Evolutionary conservation across 2,797 vertebrate genomes (phyloP).

Genomic region (Zonotrichia albicollis): DNA sequence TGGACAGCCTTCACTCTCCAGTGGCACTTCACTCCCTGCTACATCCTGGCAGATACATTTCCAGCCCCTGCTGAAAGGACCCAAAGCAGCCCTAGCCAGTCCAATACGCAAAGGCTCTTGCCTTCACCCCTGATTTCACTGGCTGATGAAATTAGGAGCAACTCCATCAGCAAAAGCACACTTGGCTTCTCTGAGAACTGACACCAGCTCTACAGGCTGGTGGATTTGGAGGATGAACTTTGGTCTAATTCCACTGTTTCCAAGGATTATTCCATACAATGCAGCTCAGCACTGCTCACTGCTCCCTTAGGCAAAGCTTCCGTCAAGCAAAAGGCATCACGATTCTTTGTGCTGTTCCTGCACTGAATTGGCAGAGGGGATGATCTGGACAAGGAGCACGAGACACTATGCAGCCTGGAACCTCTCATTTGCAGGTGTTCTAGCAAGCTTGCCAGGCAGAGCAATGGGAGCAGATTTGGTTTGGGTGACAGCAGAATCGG

Average conservation of each 20-base stretch:
- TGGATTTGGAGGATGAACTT: too few relatives aligned
- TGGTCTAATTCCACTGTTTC: too few relatives aligned
- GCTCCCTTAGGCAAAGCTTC: background rate
- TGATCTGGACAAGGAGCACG: background rate
- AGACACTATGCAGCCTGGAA: background rate
- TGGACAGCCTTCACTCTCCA: too few relatives aligned
- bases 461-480: background rate
- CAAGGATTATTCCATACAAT: too few relatives aligned
- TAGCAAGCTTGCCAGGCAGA: background rate
- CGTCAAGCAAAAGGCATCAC: background rate
- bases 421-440: fast-evolving
- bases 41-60: too few relatives aligned
- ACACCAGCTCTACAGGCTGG: too few relatives aligned
- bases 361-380: too few relatives aligned
- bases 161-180: too few relatives aligned
- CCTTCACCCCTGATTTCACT: background rate
- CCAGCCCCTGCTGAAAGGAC: background rate
- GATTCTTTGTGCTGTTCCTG: fast-evolving
- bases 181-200: too few relatives aligned
- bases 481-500: background rate
- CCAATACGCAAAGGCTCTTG: background rate
- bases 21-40: background rate
- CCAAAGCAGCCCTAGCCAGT: background rate
- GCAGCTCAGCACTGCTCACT: too few relatives aligned
- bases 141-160: too few relatives aligned